These are phyloP conservation scores for Spermophilus dauricus DNA, from an alignment of 2,113 vertebrate species.

Conservation along the genomic window DNA sequence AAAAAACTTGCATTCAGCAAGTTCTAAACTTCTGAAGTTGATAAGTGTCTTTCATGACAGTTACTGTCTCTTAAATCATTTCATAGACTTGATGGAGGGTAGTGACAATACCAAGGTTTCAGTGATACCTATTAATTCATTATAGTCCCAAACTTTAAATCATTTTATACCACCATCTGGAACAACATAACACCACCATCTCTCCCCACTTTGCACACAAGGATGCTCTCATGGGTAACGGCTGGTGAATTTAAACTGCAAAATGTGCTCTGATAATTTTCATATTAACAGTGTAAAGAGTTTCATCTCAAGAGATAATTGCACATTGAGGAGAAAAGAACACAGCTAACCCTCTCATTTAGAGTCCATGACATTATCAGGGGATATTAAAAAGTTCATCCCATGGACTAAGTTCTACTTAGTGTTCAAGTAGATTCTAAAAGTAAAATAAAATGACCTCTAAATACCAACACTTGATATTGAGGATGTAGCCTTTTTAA, in stretches of 20 bases:
- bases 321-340: not conserved
- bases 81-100: not conserved
- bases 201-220: not conserved
- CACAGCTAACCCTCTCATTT: not conserved
- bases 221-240: not conserved
- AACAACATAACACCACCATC: not conserved
- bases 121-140: not conserved
- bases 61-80: not conserved
- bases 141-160: not conserved
- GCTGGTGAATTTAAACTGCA: not conserved
- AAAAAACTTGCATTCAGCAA: not conserved
- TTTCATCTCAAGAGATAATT: conserved; percentile 4
- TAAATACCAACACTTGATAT: not conserved
- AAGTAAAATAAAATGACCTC: not conserved
- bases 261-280: not conserved
- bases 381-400: not conserved
- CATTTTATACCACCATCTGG: not conserved
- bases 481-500: not conserved
- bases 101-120: not conserved
- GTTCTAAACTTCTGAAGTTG: not conserved
- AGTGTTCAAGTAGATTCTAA: not conserved
- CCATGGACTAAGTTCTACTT: not conserved
- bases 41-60: not conserved
- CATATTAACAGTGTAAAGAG: not conserved
- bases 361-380: not conserved